Evolutionary conservation across 53 echinoderm and acorn worm species (phyloP).

Genomic region (Antedon mediterranea): DNA sequence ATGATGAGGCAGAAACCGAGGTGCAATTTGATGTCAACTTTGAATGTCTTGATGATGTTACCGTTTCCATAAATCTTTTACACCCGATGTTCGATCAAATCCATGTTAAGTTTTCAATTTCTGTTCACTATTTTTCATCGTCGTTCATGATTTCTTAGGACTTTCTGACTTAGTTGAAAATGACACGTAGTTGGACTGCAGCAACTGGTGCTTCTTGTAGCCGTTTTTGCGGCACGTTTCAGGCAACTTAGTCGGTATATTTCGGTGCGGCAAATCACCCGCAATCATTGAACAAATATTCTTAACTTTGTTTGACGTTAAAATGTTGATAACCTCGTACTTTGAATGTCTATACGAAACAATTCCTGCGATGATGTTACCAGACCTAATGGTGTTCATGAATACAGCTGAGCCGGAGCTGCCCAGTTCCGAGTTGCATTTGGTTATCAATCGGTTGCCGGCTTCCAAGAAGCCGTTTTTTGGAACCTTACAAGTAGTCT

Average conservation of each 20-base stretch:
- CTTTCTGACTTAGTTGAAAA: not conserved
- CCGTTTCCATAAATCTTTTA: too few relatives aligned
- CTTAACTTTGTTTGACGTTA: not conserved
- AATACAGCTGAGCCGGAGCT: constrained; percentile 31
- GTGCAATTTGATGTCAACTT: too few relatives aligned
- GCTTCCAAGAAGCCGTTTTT: constrained; percentile 3
- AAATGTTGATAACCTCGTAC: not conserved
- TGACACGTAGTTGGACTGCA: not conserved
- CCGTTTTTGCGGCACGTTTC: not conserved
- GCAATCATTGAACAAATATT: not conserved
- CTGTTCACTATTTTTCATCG: too few relatives aligned
- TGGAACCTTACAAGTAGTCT: constrained; percentile 27
- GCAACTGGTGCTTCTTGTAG: not conserved
- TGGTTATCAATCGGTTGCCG: constrained; percentile 17
- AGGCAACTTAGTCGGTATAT: not conserved
- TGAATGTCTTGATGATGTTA: too few relatives aligned
- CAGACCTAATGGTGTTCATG: constrained; percentile 4
- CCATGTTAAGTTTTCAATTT: too few relatives aligned
- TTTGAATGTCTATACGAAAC: constrained; percentile 8
- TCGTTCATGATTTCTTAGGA: not conserved
- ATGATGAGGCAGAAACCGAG: too few relatives aligned
- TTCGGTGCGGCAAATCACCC: not conserved
- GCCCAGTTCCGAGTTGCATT: constrained; percentile 15
- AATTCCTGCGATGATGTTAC: constrained; percentile 14
- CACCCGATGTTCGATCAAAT: too few relatives aligned